A percentile compares a stretch with the other conserved stretches of the same genome.
Evolutionary conservation across 92 coral and sea anemone genomes (phyloP).

Genomic region (Palythoa heliodiscus): DNA sequence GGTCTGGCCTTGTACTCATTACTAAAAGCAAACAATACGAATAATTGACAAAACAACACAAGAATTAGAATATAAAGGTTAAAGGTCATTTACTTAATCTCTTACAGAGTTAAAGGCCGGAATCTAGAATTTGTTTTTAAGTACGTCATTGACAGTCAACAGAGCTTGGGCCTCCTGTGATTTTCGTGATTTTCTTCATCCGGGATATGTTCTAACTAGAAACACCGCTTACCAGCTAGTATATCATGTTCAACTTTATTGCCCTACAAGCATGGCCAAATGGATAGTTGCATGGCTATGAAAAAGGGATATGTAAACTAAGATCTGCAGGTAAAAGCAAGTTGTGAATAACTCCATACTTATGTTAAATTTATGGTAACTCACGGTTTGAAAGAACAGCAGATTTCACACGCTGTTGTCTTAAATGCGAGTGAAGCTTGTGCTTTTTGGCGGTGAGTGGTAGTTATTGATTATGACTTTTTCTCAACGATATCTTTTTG

Average conservation of each 20-base stretch:
- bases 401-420: too few relatives aligned
- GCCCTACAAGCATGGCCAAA: constrained; percentile 22
- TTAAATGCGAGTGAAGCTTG: too few relatives aligned
- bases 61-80: too few relatives aligned
- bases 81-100: too few relatives aligned
- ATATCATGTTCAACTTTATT: not conserved
- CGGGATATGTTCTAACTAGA: constrained; percentile 8
- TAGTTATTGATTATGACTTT: too few relatives aligned
- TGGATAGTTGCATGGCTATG: not conserved
- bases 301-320: not conserved
- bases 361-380: not conserved
- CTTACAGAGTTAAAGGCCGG: too few relatives aligned
- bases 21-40: too few relatives aligned
- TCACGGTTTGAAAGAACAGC: not conserved
- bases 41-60: too few relatives aligned
- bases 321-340: not conserved
- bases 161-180: not conserved
- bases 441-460: too few relatives aligned
- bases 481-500: too few relatives aligned
- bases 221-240: constrained; percentile 32
- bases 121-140: too few relatives aligned
- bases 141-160: not conserved
- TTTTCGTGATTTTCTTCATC: constrained; percentile 11
- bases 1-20: too few relatives aligned
- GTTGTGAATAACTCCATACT: not conserved